Evolutionary conservation across 2,888 invertebrate genomes (phyloP), one percentile per base, ranked within the genome.

Genomic region (Drosophila mayaguana): DNA sequence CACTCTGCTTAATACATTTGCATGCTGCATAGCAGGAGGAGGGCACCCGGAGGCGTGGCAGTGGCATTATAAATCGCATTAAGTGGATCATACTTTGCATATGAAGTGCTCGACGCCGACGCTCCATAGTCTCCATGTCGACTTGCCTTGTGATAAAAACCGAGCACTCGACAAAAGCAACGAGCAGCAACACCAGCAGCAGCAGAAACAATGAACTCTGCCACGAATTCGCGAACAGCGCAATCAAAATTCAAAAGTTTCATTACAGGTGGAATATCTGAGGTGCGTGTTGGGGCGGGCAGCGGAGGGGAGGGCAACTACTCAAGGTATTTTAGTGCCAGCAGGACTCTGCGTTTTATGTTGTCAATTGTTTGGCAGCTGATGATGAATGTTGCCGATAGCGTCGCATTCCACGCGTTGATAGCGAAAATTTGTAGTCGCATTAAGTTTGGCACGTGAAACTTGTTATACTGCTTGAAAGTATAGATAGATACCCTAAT

Each of bases 61-160:
- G 77, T 76, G 62, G 81, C 70, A 78, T 77, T 88, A 89, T 90
- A 88, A 88, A 88, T 87, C 88, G 89, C 90, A 84, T 90, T 88
- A 89, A 87, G 81, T 88, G 88, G 90, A 90, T 88, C 90, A 89
- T 90, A 88, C 88, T 90, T 90, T 89, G 88, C 89, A 89, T 90
- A 89, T 90, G 90, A 88, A 87, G 81, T 88, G 70, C 79, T 72
- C 51, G 46, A 54, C 16, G 22, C 59, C 62, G 55, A 60, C 72
- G 65, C 71, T 54, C 62, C 66, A 71, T 57, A 60, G 69, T 60
- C 61, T 20, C 53, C 20, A 62, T 63, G 57, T n/a, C 63, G 63
- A 71, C 71, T 66, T 57, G 61, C 51, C 67, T 64, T 76, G 59
- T 56, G 72, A 83, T 88, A 83, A 83, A 83, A 88, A 83, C 70